These are phyloP conservation scores for Mythimna pallens DNA, from an alignment of 2,888 invertebrate genomes.

Conservation along the genomic window DNA sequence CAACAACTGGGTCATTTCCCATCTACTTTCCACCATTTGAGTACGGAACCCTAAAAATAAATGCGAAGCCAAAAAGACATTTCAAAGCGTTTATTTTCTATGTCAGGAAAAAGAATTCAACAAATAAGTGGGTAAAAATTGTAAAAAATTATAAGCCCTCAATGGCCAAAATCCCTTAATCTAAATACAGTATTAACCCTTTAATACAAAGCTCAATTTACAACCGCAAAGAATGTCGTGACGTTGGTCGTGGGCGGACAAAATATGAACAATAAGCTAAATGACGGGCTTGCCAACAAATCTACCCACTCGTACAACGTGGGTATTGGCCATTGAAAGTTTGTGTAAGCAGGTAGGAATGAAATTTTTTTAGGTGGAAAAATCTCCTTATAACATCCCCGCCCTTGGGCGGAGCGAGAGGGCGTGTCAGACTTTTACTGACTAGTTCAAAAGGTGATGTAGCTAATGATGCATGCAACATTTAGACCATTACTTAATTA, in stretches of 20 bases:
- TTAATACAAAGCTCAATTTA: slow-evolving; percentile 20
- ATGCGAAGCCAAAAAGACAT: too few relatives aligned
- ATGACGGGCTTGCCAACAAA: slow-evolving; percentile 26
- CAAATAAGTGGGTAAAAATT: neutral
- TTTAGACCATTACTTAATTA: too few relatives aligned
- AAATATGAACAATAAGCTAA: slow-evolving; percentile 33
- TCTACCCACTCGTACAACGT: slow-evolving; percentile 16
- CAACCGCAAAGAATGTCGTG: slow-evolving; percentile 23
- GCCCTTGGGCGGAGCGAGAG: too few relatives aligned
- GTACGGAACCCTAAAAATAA: too few relatives aligned
- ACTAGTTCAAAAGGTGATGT: too few relatives aligned
- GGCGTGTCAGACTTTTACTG: too few relatives aligned
- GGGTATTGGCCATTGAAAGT: slow-evolving; percentile 16
- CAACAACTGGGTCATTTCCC: too few relatives aligned
- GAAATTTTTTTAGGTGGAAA: too few relatives aligned
- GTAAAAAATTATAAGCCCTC: neutral
- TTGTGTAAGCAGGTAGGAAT: slow-evolving; percentile 10
- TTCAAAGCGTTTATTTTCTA: neutral
- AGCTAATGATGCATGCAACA: too few relatives aligned
- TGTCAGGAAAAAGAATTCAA: neutral
- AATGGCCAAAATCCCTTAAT: neutral
- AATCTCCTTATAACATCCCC: too few relatives aligned
- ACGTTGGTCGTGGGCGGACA: slow-evolving; percentile 35
- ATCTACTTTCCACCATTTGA: too few relatives aligned
- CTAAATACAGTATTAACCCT: slow-evolving; percentile 7